phyloP scores from a whole-genome alignment of 1,140 invertebrate genomes.

The Limonius californicus region DNA sequence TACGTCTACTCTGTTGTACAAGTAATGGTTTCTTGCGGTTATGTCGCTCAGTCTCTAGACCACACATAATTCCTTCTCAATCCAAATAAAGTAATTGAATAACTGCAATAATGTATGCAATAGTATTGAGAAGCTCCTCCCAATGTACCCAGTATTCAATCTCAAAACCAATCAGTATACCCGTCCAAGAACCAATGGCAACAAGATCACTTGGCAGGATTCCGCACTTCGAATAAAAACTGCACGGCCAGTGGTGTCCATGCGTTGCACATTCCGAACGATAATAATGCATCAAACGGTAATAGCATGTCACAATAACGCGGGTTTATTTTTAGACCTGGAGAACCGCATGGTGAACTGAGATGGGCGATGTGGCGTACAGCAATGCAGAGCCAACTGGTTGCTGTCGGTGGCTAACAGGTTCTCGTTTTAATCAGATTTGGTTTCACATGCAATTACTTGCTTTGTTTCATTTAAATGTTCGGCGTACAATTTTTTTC shows the following conservation, averaged over 20 bases:
- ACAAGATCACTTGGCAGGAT: slow-evolving; percentile 11
- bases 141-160: background rate
- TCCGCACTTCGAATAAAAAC: slow-evolving; percentile 9
- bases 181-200: slow-evolving; percentile 7
- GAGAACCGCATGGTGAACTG: background rate
- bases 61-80: too few species aligned
- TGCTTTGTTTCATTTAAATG: background rate
- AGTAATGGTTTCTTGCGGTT: too few species aligned
- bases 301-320: slow-evolving; percentile 6
- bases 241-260: slow-evolving; percentile 6
- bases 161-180: slow-evolving; percentile 6
- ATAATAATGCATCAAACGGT: slow-evolving; percentile 12
- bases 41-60: too few species aligned
- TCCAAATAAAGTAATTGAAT: background rate
- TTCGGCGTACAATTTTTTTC: background rate
- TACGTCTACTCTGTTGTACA: too few species aligned
- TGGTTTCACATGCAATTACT: slow-evolving; percentile 11
- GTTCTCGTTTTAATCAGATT: slow-evolving; percentile 14
- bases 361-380: background rate
- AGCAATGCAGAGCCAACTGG: background rate
- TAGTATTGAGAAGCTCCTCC: background rate
- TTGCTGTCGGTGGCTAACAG: slow-evolving; percentile 2
- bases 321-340: background rate
- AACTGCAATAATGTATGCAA: background rate
- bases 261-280: slow-evolving; percentile 2